Evolutionary conservation across 2,888 invertebrate genomes (phyloP).

Genomic region (Lypha dubia): DNA sequence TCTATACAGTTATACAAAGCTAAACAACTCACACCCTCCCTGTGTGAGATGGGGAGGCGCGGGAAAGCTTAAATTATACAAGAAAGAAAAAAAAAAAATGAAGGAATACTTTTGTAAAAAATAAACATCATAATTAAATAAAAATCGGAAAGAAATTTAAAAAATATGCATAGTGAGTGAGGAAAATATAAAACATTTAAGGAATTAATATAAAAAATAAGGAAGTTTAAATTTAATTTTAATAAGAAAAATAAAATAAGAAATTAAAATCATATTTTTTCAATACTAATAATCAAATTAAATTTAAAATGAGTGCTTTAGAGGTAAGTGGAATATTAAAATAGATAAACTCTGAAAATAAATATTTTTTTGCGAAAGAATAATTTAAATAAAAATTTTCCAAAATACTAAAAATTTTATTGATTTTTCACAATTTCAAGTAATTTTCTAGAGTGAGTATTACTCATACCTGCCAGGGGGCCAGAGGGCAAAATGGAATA

Average conservation of each 20-base stretch:
- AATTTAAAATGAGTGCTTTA: constrained; percentile 68
- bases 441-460: constrained; percentile 49
- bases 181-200: neutral
- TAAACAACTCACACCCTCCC: constrained; percentile 43
- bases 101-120: neutral
- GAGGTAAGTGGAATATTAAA: constrained; percentile 63
- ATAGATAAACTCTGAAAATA: neutral
- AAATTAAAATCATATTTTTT: neutral
- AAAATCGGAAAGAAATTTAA: neutral
- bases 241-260: neutral
- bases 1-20: constrained; percentile 3
- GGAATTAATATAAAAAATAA: neutral
- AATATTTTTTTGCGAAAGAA: neutral
- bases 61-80: constrained; percentile 38
- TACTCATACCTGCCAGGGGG: constrained; percentile 52
- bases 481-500: constrained; percentile 46
- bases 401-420: constrained; percentile 59
- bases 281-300: neutral
- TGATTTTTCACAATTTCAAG: constrained; percentile 70
- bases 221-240: neutral
- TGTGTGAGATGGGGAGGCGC: constrained; percentile 46
- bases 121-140: neutral
- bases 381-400: constrained; percentile 12
- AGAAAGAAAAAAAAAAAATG: neutral
- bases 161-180: neutral